Base-by-base conservation (phyloP, 2,113 vertebrate species). In the Strigops habroptila region DNA sequence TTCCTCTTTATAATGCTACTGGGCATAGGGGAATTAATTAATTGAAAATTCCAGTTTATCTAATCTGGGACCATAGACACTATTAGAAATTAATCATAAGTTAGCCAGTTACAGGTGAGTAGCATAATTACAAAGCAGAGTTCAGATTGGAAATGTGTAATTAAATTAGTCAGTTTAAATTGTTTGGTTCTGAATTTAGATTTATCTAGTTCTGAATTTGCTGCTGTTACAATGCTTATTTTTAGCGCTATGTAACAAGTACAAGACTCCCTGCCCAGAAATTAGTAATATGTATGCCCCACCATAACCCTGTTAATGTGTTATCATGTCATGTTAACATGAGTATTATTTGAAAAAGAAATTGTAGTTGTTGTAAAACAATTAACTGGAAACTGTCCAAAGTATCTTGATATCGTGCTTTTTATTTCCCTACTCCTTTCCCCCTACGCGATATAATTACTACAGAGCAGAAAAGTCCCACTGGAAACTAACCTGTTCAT, bases 401-500 rank as follows among this genome's bases (percentile, higher is more conserved):
- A 85, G 53, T 82, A n/a, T 30, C 41, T 81, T 86, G 31, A 48
- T 71, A 52, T 2, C 7, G 4, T 92, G 43, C 6, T 81, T 43
- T 77, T 82, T 79, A 82, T 74, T 57, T 28, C 10, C 5, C 44
- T 80, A 5, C 10, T 65, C 46, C 31, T 74, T 83, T 78, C 27
- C 18, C 7, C 8, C n/a, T 59, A 39, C 57, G 55, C 62, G 37
- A 64, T 69, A 18, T 80, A 76, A 93, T 94, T 88, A 44, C 68
- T 86, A 74, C 57, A 98, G 98, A 97, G 97, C 88, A 97, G 92
- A 79, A 99, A 98, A 91, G 95, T 79, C 63, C 90, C 96, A 17
- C 63, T 99, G 96, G 98, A 99, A 96, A 99, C 98, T 1, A 98
- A 96, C 93, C 94, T 99, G 97, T 98, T 99, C 55, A 97, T 99